These are phyloP conservation scores for Willowsia nigromaculata DNA, from an alignment of 2,888 invertebrate genomes.

Conservation along the genomic window DNA sequence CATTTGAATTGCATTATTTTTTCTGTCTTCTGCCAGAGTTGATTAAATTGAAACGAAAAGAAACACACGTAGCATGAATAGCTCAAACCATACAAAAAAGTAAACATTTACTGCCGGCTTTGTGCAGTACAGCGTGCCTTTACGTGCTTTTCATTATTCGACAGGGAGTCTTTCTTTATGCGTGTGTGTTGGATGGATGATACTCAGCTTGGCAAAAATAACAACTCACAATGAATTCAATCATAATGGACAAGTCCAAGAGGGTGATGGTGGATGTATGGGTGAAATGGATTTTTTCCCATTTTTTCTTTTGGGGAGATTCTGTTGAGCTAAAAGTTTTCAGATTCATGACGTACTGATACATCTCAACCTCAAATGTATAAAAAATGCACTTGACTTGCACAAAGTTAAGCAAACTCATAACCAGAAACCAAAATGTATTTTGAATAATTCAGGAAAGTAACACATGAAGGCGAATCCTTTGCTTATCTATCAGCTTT, in stretches of 20 bases:
- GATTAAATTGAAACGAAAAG: constrained; percentile 50
- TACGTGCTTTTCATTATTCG: not conserved
- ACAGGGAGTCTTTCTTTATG: not conserved
- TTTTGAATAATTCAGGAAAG: not conserved
- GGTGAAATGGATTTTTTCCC: not conserved
- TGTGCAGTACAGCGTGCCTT: not conserved
- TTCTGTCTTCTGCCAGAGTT: not conserved
- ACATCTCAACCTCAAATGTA: not conserved
- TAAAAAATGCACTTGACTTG: not conserved
- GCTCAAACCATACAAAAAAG: not conserved
- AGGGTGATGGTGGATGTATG: not conserved
- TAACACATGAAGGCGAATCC: not conserved
- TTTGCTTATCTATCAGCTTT: not conserved
- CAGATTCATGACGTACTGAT: not conserved
- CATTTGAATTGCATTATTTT: constrained; percentile 12
- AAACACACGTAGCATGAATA: not conserved
- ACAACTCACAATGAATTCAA: constrained; percentile 10
- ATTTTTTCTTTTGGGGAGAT: not conserved
- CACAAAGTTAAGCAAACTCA: constrained; percentile 6
- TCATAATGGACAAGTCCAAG: not conserved
- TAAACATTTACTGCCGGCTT: not conserved
- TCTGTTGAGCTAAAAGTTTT: not conserved
- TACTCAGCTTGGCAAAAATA: not conserved
- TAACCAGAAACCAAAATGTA: not conserved
- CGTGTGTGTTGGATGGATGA: not conserved